phyloP scores from a whole-genome alignment of 2,888 invertebrate species.

The Coecobrya sp. region DNA sequence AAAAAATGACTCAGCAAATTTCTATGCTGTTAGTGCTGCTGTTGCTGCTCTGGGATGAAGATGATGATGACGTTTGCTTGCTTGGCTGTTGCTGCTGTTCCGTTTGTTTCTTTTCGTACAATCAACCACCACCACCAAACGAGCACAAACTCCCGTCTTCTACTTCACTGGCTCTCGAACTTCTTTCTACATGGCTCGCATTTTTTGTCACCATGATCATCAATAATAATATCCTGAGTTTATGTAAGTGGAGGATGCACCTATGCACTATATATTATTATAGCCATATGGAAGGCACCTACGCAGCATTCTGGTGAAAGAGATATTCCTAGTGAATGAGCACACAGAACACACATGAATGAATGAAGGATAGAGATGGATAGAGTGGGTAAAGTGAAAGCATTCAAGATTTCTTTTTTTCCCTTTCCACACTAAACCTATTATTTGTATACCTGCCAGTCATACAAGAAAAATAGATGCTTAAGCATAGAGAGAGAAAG shows the following conservation, averaged over 20 bases:
- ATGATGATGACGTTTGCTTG: not conserved
- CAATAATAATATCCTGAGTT: not conserved
- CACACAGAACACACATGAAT: constrained; percentile 32
- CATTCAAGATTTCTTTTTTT: not conserved
- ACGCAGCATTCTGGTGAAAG: not conserved
- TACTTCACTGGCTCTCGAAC: not conserved
- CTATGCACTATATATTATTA: not conserved
- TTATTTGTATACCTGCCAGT: constrained; percentile 4
- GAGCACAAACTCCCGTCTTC: not conserved
- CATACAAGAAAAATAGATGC: not conserved
- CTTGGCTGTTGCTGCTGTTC: not conserved
- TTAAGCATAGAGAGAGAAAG: not conserved
- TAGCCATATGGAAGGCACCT: not conserved
- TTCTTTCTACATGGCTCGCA: not conserved
- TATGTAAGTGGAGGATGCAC: not conserved
- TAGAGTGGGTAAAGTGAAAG: constrained; percentile 18
- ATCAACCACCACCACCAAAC: not conserved
- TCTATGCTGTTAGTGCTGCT: not conserved
- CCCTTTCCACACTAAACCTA: constrained; percentile 8
- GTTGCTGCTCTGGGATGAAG: constrained; percentile 4
- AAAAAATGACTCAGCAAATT: constrained; percentile 7
- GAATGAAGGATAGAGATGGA: constrained; percentile 5
- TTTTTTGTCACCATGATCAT: constrained; percentile 2
- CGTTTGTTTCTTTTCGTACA: not conserved
- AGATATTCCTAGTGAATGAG: constrained; percentile 8